phyloP scores from a whole-genome alignment of 1,140 invertebrate genomes.

The Bicyclus anynana region DNA sequence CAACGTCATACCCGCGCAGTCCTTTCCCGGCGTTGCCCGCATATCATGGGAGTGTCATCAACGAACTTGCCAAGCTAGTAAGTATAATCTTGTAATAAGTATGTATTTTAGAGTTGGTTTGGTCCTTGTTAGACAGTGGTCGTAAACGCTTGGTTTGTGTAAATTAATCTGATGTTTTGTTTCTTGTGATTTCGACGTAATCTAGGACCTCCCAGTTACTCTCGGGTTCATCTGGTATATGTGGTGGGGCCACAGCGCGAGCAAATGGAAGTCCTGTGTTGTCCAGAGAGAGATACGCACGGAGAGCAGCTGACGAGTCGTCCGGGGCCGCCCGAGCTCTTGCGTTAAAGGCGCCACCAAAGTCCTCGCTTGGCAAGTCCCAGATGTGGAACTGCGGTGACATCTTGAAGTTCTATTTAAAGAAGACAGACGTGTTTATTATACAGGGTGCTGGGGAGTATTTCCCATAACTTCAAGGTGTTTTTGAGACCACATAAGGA shows the following conservation, averaged over 20 bases:
- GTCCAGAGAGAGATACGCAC: constrained; percentile 80
- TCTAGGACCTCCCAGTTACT: constrained; percentile 69
- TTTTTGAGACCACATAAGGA: too few relatives aligned
- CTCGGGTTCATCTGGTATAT: constrained; percentile 58
- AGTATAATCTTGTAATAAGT: too few relatives aligned
- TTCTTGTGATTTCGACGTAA: constrained; percentile 58
- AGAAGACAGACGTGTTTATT: constrained; percentile 17
- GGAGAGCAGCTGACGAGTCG: constrained; percentile 70
- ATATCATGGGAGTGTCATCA: too few relatives aligned
- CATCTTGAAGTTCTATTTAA: constrained; percentile 77
- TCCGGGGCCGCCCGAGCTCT: constrained; percentile 49
- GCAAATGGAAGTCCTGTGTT: constrained; percentile 78
- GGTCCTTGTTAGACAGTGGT: neutral
- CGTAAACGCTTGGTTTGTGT: neutral
- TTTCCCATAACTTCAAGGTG: too few relatives aligned
- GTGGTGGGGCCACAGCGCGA: constrained; percentile 70
- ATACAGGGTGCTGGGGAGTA: too few relatives aligned
- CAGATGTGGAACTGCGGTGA: constrained; percentile 70
- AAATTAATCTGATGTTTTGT: constrained; percentile 21
- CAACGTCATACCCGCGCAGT: too few relatives aligned
- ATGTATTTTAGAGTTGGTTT: neutral
- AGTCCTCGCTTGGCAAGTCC: constrained; percentile 71
- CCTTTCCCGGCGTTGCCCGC: too few relatives aligned
- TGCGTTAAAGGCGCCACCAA: constrained; percentile 80
- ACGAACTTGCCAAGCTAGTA: too few relatives aligned